Percentiles rank a stretch among this genome's conserved stretches.
These are phyloP conservation scores for Lithobates pipiens DNA, from an alignment of 2,797 vertebrate species.

Conservation along the genomic window DNA sequence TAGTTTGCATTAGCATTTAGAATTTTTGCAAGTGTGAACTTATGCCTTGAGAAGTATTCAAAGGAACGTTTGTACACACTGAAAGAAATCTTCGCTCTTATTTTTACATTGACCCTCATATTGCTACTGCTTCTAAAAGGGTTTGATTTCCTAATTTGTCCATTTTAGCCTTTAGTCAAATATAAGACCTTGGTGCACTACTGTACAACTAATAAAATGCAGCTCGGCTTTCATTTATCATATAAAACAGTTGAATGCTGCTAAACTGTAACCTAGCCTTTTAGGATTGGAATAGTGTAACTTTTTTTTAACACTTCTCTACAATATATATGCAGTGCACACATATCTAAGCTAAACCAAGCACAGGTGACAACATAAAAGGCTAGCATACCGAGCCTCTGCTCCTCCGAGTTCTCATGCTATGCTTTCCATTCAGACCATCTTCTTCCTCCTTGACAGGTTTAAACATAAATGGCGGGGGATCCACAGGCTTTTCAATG, in stretches of 20 bases:
- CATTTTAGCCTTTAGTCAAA: no score
- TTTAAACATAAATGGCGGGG: constrained; percentile 99
- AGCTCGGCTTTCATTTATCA: background rate
- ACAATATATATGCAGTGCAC: background rate
- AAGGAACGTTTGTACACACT: no score
- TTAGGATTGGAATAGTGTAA: background rate
- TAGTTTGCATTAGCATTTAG: no score
- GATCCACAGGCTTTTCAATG: constrained; percentile 98
- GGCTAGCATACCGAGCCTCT: constrained; percentile 88
- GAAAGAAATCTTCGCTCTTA: no score
- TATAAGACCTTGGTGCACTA: no score
- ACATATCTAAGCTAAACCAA: background rate
- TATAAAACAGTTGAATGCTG: background rate
- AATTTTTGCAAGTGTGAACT: no score
- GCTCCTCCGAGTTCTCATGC: constrained; percentile 99
- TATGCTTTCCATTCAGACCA: constrained; percentile 98
- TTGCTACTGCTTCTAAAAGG: no score
- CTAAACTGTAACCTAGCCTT: background rate
- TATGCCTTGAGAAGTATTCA: no score
- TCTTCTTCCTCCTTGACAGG: constrained; percentile 99
- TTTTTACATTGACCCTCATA: no score
- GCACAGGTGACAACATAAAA: background rate
- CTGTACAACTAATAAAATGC: background rate
- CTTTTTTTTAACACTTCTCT: background rate
- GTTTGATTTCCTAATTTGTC: no score